Percentiles rank a stretch among this genome's conserved stretches.
Evolutionary conservation across 2,888 invertebrate species (phyloP).

Genomic region (Cheilosia urbana): DNA sequence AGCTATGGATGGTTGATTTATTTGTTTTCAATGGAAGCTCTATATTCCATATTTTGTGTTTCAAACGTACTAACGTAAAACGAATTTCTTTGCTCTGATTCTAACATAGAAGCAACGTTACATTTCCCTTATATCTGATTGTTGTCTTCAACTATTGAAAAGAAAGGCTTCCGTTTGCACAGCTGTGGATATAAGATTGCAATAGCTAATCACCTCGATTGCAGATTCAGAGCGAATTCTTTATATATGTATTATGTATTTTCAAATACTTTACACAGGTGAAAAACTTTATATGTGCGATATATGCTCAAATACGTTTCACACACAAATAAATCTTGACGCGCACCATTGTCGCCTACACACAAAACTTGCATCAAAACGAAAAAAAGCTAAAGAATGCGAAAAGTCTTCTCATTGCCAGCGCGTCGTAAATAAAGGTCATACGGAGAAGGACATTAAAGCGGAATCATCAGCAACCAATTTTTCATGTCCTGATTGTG

Average conservation of each 20-base stretch:
- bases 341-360: slow-evolving; percentile 20
- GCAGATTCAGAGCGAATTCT: too few species aligned
- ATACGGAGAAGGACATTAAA: slow-evolving; percentile 21
- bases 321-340: slow-evolving; percentile 13
- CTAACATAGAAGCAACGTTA: too few species aligned
- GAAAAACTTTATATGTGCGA: slow-evolving; percentile 11
- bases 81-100: too few species aligned
- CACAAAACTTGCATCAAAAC: background rate
- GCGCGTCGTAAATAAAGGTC: slow-evolving; percentile 8
- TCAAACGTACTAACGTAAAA: too few species aligned
- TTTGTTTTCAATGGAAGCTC: too few species aligned
- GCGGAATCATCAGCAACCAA: background rate
- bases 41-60: too few species aligned
- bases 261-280: slow-evolving; percentile 11
- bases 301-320: slow-evolving; percentile 28
- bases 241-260: background rate
- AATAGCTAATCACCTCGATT: too few species aligned
- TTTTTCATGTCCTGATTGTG: slow-evolving; percentile 25
- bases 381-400: slow-evolving; percentile 7
- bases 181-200: too few species aligned
- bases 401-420: slow-evolving; percentile 38
- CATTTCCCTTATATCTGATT: too few species aligned
- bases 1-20: too few species aligned
- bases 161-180: too few species aligned
- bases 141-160: too few species aligned